Conservation (phyloP, 1,140 invertebrate species). For the Drosophila punjabiensis region DNA sequence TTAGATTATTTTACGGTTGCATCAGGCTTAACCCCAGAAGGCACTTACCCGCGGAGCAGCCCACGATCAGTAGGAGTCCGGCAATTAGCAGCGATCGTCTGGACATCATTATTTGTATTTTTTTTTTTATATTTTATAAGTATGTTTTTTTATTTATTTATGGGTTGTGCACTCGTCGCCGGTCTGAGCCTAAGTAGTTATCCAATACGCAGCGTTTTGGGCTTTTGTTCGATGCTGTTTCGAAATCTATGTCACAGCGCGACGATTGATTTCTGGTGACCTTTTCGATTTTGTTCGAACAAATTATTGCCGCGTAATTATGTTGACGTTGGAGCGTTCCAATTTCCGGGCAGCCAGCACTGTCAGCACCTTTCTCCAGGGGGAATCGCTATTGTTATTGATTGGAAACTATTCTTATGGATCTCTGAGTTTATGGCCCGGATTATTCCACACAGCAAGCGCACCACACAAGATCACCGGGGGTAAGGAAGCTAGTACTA, state of each 20-base stretch:
- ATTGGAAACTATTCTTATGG: constrained; percentile 28
- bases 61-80: constrained; percentile 45
- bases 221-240: constrained; percentile 17
- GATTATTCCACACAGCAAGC: constrained; percentile 18
- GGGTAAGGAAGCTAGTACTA: no score
- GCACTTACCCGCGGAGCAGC: constrained; percentile 62
- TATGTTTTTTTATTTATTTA: not conserved
- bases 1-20: constrained; percentile 62
- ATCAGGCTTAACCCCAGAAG: constrained; percentile 43
- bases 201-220: constrained; percentile 17
- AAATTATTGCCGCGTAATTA: constrained; percentile 77
- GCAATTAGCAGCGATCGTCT: constrained; percentile 35
- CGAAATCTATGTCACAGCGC: constrained; percentile 59
- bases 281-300: constrained; percentile 35
- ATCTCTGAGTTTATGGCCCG: constrained; percentile 27
- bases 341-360: constrained; percentile 62
- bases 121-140: not conserved
- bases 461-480: constrained; percentile 30
- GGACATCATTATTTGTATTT: constrained; percentile 35
- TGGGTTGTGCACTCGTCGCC: constrained; percentile 20
- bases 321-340: constrained; percentile 54
- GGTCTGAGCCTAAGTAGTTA: constrained; percentile 20
- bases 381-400: constrained; percentile 31
- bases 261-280: constrained; percentile 61
- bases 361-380: constrained; percentile 65